A percentile compares a stretch with the other conserved stretches of the same genome.
Conservation (phyloP, 2,113 vertebrate genomes). For the Polyodon spathula region DNA sequence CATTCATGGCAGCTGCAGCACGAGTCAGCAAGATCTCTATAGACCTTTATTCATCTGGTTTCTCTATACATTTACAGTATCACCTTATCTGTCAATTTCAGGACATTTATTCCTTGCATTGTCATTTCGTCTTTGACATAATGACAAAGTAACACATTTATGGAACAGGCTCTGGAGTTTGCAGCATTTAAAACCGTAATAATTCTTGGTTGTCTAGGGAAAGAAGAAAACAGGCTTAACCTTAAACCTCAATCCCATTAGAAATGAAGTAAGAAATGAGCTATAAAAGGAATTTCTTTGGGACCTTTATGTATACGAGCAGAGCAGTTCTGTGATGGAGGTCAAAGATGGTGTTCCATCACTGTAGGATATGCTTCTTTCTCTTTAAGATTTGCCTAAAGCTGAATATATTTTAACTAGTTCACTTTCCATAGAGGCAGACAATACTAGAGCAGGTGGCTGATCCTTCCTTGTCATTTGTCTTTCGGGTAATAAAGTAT, state of each 20-base stretch:
- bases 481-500: conserved; percentile 66
- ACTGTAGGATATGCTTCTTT: conserved; percentile 35
- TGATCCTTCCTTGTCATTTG: conserved; percentile 48
- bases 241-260: conserved; percentile 68
- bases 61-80: conserved; percentile 38
- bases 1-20: conserved; percentile 1
- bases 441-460: conserved; percentile 54
- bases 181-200: conserved; percentile 58
- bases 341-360: conserved; percentile 57
- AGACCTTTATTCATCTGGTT: background rate
- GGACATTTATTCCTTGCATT: conserved; percentile 39
- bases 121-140: conserved; percentile 35
- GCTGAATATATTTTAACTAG: conserved; percentile 68
- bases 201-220: conserved; percentile 45
- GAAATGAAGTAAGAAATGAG: conserved; percentile 47
- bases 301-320: conserved; percentile 42
- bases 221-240: conserved; percentile 48
- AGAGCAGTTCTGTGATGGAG: conserved; percentile 58
- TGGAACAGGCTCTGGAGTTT: conserved; percentile 53
- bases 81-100: conserved; percentile 43
- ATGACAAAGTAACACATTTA: conserved; percentile 46
- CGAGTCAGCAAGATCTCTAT: background rate
- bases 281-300: conserved; percentile 51
- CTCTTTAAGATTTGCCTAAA: conserved; percentile 50
- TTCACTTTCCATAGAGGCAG: conserved; percentile 52